Conservation (phyloP, 2,797 vertebrate genomes). For the Myoxocephalus aenaeus region DNA sequence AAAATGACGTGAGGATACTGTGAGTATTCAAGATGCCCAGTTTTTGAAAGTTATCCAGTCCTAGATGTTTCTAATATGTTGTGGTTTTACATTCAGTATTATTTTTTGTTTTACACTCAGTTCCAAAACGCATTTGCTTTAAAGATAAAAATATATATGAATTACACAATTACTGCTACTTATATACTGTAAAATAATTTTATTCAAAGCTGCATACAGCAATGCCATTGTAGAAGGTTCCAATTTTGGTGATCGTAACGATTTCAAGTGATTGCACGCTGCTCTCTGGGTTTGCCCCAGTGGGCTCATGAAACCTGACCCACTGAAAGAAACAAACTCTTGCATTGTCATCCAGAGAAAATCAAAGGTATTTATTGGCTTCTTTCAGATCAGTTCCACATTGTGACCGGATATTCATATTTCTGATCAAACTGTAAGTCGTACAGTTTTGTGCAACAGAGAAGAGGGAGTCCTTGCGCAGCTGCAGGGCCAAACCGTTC, state of each 20-base stretch:
- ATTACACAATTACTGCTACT: background rate
- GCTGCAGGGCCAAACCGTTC: background rate
- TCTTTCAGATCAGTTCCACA: conserved; percentile 1
- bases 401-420: background rate
- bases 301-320: background rate
- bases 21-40: background rate
- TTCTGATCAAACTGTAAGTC: background rate
- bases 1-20: background rate
- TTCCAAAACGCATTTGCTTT: background rate
- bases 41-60: background rate
- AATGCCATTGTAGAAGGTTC: background rate
- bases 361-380: background rate
- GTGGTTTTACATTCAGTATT: background rate
- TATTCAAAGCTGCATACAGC: background rate
- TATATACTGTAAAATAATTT: background rate
- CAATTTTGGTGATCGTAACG: background rate
- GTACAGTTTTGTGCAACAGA: background rate
- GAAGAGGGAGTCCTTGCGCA: background rate
- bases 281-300: background rate
- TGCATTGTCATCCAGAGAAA: background rate
- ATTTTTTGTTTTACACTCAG: background rate
- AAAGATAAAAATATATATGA: background rate
- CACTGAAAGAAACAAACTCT: conserved; percentile 2
- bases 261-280: background rate
- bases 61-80: background rate